Base-by-base conservation (phyloP, 35 echinoderm and acorn worm species). In the Lytechinus variegatus region DNA sequence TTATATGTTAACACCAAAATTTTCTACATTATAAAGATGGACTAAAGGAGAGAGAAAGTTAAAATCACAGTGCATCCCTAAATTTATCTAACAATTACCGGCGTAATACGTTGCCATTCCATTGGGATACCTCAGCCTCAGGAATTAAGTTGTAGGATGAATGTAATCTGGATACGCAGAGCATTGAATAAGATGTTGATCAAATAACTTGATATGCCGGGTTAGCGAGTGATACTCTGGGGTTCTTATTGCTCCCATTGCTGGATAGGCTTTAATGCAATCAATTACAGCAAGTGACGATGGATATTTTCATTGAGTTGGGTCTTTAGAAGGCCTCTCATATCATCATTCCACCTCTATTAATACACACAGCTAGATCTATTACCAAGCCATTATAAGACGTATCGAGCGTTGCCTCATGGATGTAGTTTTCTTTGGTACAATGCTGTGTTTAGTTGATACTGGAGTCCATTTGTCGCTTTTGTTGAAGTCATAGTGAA, bases 261-360 rank as follows among this genome's bases (percentile, higher is more conserved):
- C 19, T 24, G 19, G 66, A 79, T 79, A 79, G 6, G 66, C 66
- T n/a, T 79, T 79, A 79, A 79, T 79, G 66, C 66, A 79, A 79
- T 79, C 66, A 79, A 79, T 79, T 79, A 79, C 66, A 79, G 66
- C 66, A 79, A 79, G 66, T 79, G 66, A 79, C n/a, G 66, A 79
- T 79, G 66, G 66, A 79, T 79, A 79, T 79, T 79, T 79, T 79
- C 66, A 79, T 79, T 79, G 66, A 79, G 66, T 24, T 24, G 8
- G 19, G 66, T 79, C 66, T 79, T 79, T 79, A 79, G 33, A 44
- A 44, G 66, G 21, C 66, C 66, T 79, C 66, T 79, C 16, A 24
- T 79, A 79, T 79, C 56, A 58, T 58, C 66, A 79, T 79, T 79
- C 66, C 66, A 79, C 66, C 66, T 79, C 66, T 79, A 16, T 79